Conservation (phyloP, 2,113 vertebrate species). For the Tamias sibiricus region DNA sequence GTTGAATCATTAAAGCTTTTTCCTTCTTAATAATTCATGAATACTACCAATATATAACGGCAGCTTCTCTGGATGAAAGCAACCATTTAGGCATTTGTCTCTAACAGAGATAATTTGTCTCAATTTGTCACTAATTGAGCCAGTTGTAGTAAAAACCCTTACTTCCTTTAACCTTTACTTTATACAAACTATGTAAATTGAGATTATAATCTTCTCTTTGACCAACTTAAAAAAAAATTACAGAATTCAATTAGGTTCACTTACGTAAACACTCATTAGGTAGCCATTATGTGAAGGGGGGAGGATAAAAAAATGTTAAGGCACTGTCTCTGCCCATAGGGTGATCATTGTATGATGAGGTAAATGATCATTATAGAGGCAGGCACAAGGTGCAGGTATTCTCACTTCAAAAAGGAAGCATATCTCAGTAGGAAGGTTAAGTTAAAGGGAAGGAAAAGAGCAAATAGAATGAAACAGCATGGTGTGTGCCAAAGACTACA, state of each 20-base stretch:
- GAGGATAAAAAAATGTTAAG: background rate
- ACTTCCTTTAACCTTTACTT: slow-evolving; percentile 51
- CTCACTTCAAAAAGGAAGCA: background rate
- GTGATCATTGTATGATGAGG: background rate
- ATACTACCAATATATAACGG: slow-evolving; percentile 27
- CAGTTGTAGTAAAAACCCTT: background rate
- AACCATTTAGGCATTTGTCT: slow-evolving; percentile 34
- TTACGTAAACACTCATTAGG: background rate
- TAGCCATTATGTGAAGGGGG: background rate
- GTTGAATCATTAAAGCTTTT: slow-evolving; percentile 46
- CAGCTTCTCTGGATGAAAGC: background rate
- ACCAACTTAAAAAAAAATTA: background rate
- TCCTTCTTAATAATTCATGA: slow-evolving; percentile 59
- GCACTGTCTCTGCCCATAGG: background rate
- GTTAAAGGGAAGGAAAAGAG: background rate
- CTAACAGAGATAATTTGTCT: background rate
- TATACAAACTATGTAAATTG: background rate
- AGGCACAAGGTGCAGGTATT: background rate
- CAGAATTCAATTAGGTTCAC: background rate
- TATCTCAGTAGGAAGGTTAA: background rate
- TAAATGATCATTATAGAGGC: background rate
- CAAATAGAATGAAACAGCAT: background rate
- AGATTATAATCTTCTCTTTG: slow-evolving; percentile 28
- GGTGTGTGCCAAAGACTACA: background rate
- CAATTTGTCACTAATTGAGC: background rate